Evolutionary conservation across 2,113 vertebrate genomes (phyloP).

Genomic region (Lonchura striata): DNA sequence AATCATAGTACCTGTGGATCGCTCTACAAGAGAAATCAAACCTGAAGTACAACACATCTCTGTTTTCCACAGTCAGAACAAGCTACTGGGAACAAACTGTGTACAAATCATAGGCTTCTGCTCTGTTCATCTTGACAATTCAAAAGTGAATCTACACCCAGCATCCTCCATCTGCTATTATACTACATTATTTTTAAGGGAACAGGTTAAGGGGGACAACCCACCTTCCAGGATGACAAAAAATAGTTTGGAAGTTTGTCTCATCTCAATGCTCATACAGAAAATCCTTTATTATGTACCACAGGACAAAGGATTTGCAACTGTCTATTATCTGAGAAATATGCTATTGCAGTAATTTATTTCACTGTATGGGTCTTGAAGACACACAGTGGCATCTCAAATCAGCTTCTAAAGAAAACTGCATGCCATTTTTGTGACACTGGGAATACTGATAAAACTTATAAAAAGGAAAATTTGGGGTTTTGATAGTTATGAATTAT

Average conservation of each 20-base stretch:
- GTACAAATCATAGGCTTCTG: neutral
- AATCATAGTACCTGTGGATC: neutral
- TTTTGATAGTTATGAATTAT: constrained; percentile 64
- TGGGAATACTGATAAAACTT: constrained; percentile 59
- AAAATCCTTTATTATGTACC: constrained; percentile 61
- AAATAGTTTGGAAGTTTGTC: constrained; percentile 36
- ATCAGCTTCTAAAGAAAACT: constrained; percentile 70
- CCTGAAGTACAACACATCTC: constrained; percentile 53
- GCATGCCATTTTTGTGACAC: constrained; percentile 67
- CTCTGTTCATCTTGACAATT: neutral
- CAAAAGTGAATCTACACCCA: neutral
- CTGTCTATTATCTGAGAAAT: constrained; percentile 65
- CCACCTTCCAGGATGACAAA: constrained; percentile 10
- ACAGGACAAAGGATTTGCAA: constrained; percentile 65
- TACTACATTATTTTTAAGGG: neutral
- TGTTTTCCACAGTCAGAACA: constrained; percentile 61
- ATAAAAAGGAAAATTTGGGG: constrained; percentile 42
- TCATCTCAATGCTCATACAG: constrained; percentile 44
- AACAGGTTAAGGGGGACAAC: neutral
- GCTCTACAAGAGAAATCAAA: neutral
- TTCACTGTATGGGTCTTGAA: constrained; percentile 68
- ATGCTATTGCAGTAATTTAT: constrained; percentile 64
- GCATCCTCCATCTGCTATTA: neutral
- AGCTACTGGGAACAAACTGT: constrained; percentile 25
- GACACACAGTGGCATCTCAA: constrained; percentile 62